Evolutionary conservation across 2,797 vertebrate species (phyloP).

Genomic region (Paratrypauchen microcephalus): DNA sequence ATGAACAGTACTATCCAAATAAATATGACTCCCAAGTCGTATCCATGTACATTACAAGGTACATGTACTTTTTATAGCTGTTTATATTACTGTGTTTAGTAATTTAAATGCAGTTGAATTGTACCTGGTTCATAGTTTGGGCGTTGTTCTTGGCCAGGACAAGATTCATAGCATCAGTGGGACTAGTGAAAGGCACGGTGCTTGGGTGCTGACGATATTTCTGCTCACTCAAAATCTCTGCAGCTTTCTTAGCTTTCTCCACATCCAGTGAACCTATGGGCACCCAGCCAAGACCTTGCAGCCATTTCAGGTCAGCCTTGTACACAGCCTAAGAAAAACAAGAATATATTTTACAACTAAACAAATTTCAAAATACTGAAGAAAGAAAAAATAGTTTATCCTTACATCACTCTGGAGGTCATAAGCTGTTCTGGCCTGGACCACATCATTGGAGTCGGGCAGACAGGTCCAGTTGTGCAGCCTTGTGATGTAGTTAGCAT

Average conservation of each 20-base stretch:
- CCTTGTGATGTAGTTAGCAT: conserved; percentile 82
- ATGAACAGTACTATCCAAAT: too few relatives aligned
- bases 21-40: too few relatives aligned
- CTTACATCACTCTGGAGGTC: conserved; percentile 81
- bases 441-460: conserved; percentile 89
- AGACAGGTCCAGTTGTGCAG: conserved; percentile 91
- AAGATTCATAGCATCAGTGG: conserved; percentile 85
- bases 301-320: conserved; percentile 88
- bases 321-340: conserved; percentile 76
- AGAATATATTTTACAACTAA: background rate
- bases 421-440: conserved; percentile 88
- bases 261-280: conserved; percentile 92
- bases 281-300: conserved; percentile 90
- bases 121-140: conserved; percentile 88
- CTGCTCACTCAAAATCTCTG: conserved; percentile 80
- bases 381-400: background rate
- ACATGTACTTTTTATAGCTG: too few relatives aligned
- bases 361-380: background rate
- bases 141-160: conserved; percentile 86
- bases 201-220: conserved; percentile 90
- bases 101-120: background rate
- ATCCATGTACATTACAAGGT: too few relatives aligned
- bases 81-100: background rate
- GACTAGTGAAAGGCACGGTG: conserved; percentile 75
- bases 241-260: conserved; percentile 86